These are phyloP conservation scores for Diarsia brunnea DNA, from an alignment of 2,888 invertebrate species.

Conservation along the genomic window DNA sequence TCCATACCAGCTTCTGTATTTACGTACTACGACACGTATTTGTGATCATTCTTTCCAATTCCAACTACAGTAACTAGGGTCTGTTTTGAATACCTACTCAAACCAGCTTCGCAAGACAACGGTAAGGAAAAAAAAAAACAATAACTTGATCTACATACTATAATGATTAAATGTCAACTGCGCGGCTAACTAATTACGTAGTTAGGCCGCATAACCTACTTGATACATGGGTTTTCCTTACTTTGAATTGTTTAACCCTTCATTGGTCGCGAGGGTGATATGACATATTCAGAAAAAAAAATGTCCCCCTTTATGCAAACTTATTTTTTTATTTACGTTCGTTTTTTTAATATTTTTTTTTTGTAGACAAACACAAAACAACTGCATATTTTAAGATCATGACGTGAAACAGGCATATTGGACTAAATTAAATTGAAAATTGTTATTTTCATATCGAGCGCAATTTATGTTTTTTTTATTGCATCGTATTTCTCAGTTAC, in stretches of 20 bases:
- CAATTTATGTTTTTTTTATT: neutral
- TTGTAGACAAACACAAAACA: neutral
- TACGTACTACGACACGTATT: neutral
- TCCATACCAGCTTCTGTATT: neutral
- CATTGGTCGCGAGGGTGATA: neutral
- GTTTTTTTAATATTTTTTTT: neutral
- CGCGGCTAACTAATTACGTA: neutral
- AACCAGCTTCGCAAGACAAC: neutral
- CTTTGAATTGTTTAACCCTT: constrained; percentile 17
- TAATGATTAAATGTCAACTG: constrained; percentile 11
- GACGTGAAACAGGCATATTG: neutral
- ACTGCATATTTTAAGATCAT: neutral
- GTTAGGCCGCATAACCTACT: neutral
- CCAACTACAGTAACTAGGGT: neutral
- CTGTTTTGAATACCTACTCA: neutral
- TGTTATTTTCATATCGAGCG: neutral
- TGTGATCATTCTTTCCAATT: neutral
- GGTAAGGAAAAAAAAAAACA: constrained; percentile 11
- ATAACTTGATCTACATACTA: neutral
- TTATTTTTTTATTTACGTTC: neutral
- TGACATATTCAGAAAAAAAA: neutral
- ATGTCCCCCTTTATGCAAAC: neutral
- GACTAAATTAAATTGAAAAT: neutral
- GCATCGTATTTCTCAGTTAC: neutral
- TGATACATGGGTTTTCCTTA: constrained; percentile 16